Base-by-base conservation (phyloP, 2,113 vertebrate genomes). In the Opisthocomus hoazin region DNA sequence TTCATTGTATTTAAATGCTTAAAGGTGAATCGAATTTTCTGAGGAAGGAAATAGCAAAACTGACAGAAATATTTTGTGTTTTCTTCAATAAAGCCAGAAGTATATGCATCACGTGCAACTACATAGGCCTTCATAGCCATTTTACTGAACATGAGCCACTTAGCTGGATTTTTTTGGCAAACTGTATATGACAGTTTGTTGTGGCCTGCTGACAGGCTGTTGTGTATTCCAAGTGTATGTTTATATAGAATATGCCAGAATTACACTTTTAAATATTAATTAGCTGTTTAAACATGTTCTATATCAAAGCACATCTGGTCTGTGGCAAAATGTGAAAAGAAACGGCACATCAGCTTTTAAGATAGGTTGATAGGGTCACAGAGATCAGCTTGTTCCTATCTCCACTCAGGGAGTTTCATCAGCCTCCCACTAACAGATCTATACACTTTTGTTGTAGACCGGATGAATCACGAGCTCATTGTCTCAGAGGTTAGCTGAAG, bases 181-280 rank as follows among this genome's bases (percentile, higher is more conserved):
- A 87, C 70, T 65, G 20, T 66, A 66, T 93, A 92, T 92, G 92
- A 91, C 77, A 92, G n/a, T 41, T 65, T 79, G 26, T 50, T 61
- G 48, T 84, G 65, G n/a, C n/a, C n/a, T n/a, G n/a, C n/a, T 92
- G 92, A 91, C 77, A 92, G n/a, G 45, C 65, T 79, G 26, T 50
- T 61, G 48, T 84, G 65, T 84, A 91, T 92, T 92, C 65, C 57
- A 89, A 95, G 56, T 30, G 9, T 81, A 20, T 69, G 29, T 79
- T 95, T 89, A 68, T 75, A 87, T n/a, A 69, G n/a, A 85, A 83
- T 82, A 82, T 69, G 45, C 74, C 77, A 91, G 58, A 93, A 85
- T 54, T 74, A 89, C 84, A 84, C 29, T 83, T 94, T 90, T 41
- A 96, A 97, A 96, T 96, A 96, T 94, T 95, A 95, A 96, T 95